Percentiles rank a stretch among this genome's conserved stretches.
Evolutionary conservation across 2,797 vertebrate genomes (phyloP).

Genomic region (Cichlasoma orientale): DNA sequence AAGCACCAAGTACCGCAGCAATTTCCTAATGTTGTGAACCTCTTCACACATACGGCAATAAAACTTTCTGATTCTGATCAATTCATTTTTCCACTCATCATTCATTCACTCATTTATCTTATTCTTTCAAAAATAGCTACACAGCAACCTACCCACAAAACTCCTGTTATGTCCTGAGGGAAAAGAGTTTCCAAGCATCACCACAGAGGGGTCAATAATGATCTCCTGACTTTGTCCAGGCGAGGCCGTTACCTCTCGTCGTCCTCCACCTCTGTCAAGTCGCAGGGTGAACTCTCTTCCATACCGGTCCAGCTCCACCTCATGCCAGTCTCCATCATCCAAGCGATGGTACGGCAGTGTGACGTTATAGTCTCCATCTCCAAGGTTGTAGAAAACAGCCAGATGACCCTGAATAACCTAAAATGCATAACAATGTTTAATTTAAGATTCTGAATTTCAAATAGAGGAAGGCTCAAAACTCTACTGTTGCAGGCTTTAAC

Average conservation of each 20-base stretch:
- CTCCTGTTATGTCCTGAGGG: conserved; percentile 83
- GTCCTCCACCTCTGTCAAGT: conserved; percentile 85
- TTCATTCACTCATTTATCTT: conserved; percentile 1
- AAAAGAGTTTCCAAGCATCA: conserved; percentile 88
- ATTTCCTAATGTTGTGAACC: too few relatives aligned
- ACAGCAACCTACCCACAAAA: conserved; percentile 82
- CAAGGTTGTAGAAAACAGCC: conserved; percentile 87
- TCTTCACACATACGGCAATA: too few relatives aligned
- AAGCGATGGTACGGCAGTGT: conserved; percentile 82
- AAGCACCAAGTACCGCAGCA: too few relatives aligned
- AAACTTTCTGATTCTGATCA: too few relatives aligned
- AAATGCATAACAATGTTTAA: neutral
- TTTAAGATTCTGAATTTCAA: neutral
- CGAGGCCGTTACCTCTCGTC: conserved; percentile 81
- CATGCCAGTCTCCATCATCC: conserved; percentile 88
- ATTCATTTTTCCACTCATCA: neutral
- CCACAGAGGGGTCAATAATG: conserved; percentile 81
- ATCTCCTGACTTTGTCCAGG: conserved; percentile 86
- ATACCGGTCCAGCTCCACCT: conserved; percentile 84
- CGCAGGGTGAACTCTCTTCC: conserved; percentile 87
- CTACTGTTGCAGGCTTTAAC: neutral
- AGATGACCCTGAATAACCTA: conserved; percentile 84
- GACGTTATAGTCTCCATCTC: conserved; percentile 86
- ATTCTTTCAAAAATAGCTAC: neutral
- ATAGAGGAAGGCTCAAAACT: neutral